A percentile compares a stretch with the other conserved stretches of the same genome.
Conservation (phyloP, 2,888 invertebrate genomes). For the Noctuana brunneofusca region DNA sequence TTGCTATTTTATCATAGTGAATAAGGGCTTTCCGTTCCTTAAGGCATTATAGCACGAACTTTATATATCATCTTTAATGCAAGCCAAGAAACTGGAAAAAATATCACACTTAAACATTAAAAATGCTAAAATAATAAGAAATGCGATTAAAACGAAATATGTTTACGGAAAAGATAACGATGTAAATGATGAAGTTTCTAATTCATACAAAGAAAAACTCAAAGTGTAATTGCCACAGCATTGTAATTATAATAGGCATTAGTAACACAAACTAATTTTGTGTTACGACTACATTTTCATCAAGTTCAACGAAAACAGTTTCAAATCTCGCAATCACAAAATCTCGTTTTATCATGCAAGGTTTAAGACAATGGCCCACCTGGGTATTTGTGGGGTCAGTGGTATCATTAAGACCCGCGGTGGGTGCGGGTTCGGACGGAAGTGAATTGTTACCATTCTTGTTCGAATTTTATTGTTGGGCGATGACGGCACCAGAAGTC, state of each 20-base stretch:
- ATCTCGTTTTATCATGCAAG: slow-evolving; percentile 32
- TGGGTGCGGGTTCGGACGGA: slow-evolving; percentile 30
- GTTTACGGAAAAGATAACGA: not conserved
- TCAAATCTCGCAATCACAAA: slow-evolving; percentile 16
- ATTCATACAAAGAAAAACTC: not conserved
- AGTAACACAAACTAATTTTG: not conserved
- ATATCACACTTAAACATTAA: not conserved
- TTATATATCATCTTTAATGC: not conserved
- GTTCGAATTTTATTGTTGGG: slow-evolving; percentile 31
- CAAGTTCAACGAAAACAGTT: not conserved
- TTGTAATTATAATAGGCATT: not conserved
- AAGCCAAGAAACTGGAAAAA: not conserved
- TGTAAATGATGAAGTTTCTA: not conserved
- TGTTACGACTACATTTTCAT: not conserved
- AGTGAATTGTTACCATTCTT: slow-evolving; percentile 35
- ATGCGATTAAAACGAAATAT: not conserved
- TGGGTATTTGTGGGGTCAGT: slow-evolving; percentile 49
- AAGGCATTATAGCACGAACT: not conserved
- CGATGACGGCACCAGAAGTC: slow-evolving; percentile 30
- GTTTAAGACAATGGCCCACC: slow-evolving; percentile 41
- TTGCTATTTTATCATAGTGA: slow-evolving; percentile 31
- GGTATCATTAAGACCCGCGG: slow-evolving; percentile 49
- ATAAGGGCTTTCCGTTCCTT: slow-evolving; percentile 22
- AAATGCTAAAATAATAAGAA: not conserved
- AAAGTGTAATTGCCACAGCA: not conserved